Conservation (phyloP, 2,888 invertebrate genomes). For the Hemithea aestivaria region DNA sequence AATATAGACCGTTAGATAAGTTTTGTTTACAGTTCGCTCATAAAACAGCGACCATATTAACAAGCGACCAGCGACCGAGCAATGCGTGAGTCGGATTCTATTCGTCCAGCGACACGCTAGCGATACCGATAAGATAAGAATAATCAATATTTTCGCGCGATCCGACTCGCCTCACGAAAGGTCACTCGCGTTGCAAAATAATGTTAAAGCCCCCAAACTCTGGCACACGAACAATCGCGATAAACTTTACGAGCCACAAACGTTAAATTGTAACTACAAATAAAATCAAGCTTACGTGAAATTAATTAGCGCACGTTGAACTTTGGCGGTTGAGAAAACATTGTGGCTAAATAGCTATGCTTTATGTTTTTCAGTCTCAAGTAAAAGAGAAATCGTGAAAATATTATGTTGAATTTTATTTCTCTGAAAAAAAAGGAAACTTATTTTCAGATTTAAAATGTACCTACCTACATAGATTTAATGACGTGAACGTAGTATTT, state of each 20-base stretch:
- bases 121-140: slow-evolving; percentile 63
- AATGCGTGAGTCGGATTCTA: slow-evolving; percentile 54
- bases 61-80: background rate
- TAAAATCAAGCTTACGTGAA: slow-evolving; percentile 13
- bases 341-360: no score
- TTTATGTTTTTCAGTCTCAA: no score
- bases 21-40: no score
- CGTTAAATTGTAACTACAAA: slow-evolving; percentile 19
- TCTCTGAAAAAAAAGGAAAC: no score
- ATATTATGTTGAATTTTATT: no score
- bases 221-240: slow-evolving; percentile 40
- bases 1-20: no score
- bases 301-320: slow-evolving; percentile 17
- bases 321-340: slow-evolving; percentile 7
- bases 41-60: no score
- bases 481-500: no score
- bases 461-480: no score
- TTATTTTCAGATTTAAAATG: no score
- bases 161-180: slow-evolving; percentile 66
- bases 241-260: slow-evolving; percentile 21
- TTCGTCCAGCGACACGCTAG: slow-evolving; percentile 57
- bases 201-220: slow-evolving; percentile 41
- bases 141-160: slow-evolving; percentile 73
- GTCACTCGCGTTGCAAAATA: slow-evolving; percentile 68
- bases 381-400: no score